Evolutionary conservation across 1,140 invertebrate species (phyloP).

Genomic region (Scaptodrosophila lebanonensis): DNA sequence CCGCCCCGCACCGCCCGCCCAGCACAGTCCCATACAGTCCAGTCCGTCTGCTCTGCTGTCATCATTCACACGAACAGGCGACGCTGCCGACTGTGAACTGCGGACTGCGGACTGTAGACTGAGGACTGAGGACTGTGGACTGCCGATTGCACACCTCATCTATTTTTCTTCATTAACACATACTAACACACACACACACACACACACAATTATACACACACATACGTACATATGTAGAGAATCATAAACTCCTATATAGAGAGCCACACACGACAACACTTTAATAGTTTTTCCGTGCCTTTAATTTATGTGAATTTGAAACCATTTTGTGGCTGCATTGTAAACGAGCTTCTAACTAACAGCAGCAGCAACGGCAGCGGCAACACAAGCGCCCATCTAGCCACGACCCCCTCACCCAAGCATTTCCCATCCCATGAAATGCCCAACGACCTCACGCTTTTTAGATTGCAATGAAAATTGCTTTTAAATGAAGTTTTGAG

Average conservation of each 20-base stretch:
- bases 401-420: conserved; percentile 20
- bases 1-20: no score
- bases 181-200: conserved; percentile 14
- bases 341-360: conserved; percentile 25
- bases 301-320: conserved; percentile 70
- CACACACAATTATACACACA: conserved; percentile 9
- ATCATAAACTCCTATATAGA: no score
- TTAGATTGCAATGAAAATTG: conserved; percentile 55
- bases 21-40: no score
- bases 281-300: conserved; percentile 71
- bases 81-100: no score
- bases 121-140: no score
- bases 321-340: conserved; percentile 36
- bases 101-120: no score
- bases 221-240: conserved; percentile 1
- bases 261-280: conserved; percentile 44
- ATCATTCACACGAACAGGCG: no score
- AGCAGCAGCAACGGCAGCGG: background rate
- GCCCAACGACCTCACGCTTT: background rate
- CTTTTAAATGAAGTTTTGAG: conserved; percentile 64
- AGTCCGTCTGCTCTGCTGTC: no score
- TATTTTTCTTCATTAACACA: conserved; percentile 63
- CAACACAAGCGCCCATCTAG: conserved; percentile 14
- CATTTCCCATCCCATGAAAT: background rate
- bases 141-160: no score